Base-by-base conservation (phyloP, 92 coral and sea anemone species). In the Isaurus tuberculatus region DNA sequence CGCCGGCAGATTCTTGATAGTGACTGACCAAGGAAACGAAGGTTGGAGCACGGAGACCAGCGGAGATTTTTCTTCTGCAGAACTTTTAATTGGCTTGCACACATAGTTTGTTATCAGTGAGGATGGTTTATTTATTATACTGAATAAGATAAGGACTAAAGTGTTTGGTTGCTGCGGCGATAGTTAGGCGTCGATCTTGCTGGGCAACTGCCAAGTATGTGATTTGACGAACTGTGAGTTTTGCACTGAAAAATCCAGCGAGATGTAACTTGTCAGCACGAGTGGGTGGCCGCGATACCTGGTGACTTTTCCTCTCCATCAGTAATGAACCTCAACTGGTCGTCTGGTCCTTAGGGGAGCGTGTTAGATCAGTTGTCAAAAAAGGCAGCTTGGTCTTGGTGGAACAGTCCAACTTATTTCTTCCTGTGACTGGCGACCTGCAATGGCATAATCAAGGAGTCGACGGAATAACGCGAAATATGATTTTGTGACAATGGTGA, bases 121-220 rank as follows among this genome's bases (percentile, higher is more conserved):
- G 83, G 31, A 89, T 67, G 32, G 78, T 5, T 13, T 23, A 19
- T 1, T 81, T 14, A 34, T 2, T 22, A 28, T 83, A 85, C 25
- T 89, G 92, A 42, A 79, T 79, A 57, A 89, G 42, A 65, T 60
- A 85, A 1, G 84, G 87, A 73, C 80, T 75, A 82, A 89, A 89
- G 79, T 89, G 92, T 43, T 85, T 84, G 7, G 80, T 58, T 0
- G 85, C 85, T 3, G 80, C 37, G 8, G 83, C 88, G 6, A 84
- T 72, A 23, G 80, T 2, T 84, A 55, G 37, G 92, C 92, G 43
- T 89, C 89, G 0, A 85, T 36, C 66, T 85, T 73, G n/a, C 84
- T 48, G 19, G 89, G 92, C 2, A 89, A 81, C 92, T 83, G 89
- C 89, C 2, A 89, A 81, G 89, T 83, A 88, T n/a, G 86, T 19